phyloP scores from a whole-genome alignment of 2,888 invertebrate species.

The Timandra comae region DNA sequence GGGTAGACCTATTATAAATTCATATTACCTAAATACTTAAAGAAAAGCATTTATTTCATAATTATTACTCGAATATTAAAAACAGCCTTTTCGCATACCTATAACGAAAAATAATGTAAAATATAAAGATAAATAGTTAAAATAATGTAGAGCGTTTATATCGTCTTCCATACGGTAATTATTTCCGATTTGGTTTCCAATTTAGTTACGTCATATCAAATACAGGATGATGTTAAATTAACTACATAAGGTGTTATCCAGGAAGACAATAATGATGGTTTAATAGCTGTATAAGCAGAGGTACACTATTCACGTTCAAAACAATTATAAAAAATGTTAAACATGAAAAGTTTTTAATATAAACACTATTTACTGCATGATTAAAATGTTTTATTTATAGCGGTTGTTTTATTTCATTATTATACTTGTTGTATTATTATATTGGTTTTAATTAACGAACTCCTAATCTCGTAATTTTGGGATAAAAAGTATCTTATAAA shows the following conservation, averaged over 20 bases:
- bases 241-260: slow-evolving; percentile 62
- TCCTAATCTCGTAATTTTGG: neutral
- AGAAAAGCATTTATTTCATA: no score
- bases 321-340: slow-evolving; percentile 57
- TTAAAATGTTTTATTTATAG: slow-evolving; percentile 33
- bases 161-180: slow-evolving; percentile 71
- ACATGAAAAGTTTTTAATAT: slow-evolving; percentile 68
- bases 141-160: slow-evolving; percentile 53
- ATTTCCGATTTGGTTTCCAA: slow-evolving; percentile 48
- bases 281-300: slow-evolving; percentile 63
- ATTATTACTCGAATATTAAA: no score
- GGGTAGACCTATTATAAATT: no score
- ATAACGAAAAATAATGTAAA: no score
- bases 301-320: slow-evolving; percentile 63
- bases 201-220: slow-evolving; percentile 41
- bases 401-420: slow-evolving; percentile 1
- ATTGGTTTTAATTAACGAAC: neutral
- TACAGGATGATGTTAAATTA: slow-evolving; percentile 35
- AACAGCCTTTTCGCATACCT: no score
- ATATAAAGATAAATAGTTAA: slow-evolving; percentile 38
- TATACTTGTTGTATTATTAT: neutral
- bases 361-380: slow-evolving; percentile 73
- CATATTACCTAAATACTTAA: no score
- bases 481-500: no score
- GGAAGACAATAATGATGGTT: slow-evolving; percentile 74